A percentile compares a stretch with the other conserved stretches of the same genome.
phyloP scores from a whole-genome alignment of 2,113 vertebrate genomes.

The Larimichthys polyactis region DNA sequence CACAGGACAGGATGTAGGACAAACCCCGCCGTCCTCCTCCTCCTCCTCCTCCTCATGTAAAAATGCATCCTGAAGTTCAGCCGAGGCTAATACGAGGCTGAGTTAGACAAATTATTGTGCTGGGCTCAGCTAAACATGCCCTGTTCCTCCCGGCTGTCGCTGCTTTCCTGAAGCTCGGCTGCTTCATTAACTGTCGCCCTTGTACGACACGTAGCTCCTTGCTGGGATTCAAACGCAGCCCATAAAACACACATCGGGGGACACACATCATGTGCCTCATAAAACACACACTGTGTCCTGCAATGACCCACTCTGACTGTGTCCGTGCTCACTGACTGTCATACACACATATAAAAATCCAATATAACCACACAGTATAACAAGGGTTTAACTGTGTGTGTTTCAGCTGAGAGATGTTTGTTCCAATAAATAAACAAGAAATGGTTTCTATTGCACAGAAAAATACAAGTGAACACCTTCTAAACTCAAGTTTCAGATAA shows the following conservation, averaged over 20 bases:
- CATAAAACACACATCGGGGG: conserved; percentile 50
- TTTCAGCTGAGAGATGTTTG: background rate
- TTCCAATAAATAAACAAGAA: no score
- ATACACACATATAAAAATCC: background rate
- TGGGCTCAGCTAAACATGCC: background rate
- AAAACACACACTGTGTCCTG: conserved; percentile 17
- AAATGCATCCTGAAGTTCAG: background rate
- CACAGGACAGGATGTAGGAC: background rate
- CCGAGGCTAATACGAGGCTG: background rate
- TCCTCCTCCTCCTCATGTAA: background rate
- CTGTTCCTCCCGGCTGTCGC: background rate
- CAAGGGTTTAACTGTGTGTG: background rate
- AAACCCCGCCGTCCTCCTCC: background rate
- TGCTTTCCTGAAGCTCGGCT: conserved; percentile 1
- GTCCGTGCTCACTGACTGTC: conserved; percentile 19
- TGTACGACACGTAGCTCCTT: conserved; percentile 22
- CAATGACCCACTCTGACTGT: background rate
- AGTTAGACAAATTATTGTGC: conserved; percentile 9
- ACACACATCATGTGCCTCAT: conserved; percentile 38
- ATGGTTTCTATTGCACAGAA: no score
- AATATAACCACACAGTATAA: background rate
- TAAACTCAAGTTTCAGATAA: no score
- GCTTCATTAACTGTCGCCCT: conserved; percentile 17
- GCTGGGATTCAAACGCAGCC: conserved; percentile 35
- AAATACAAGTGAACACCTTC: no score